Base-by-base conservation (phyloP, 2,888 invertebrate species). In the Lucinisca nassula region DNA sequence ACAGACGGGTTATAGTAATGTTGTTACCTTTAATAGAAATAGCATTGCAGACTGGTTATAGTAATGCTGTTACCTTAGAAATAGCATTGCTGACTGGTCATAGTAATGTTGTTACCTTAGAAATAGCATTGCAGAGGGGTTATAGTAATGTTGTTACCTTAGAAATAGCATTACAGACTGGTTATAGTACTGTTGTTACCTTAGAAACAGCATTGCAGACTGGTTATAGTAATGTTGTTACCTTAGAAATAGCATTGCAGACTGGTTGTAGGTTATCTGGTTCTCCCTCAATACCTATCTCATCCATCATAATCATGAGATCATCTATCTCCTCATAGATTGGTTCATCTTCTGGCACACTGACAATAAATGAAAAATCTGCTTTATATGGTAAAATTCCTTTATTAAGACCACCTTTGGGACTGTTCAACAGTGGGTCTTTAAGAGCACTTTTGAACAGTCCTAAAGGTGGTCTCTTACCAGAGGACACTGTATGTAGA, bases 301-400 rank as follows among this genome's bases (percentile, higher is more conserved):
- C 81, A 45, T 86, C 84, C 51, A 87, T 38, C 30, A 88, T 58
- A 0, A 85, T 45, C 61, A 86, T 87, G 3, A 92, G 73, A 77
- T 88, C 88, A 45, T 92, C 92, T 17, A 93, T 93, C 78, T 94
- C 94, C 74, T 93, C 94, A 92, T 94, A 94, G 72, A 94, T 93
- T 21, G 94, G 93, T 76, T 94, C 94, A 30, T 92, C 92, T 30
- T 84, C 87, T 55, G 79, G 81, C 58, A 81, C 32, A 45, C 85
- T 85, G 58, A 51, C 45, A n/a, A n/a, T n/a, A n/a, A n/a, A n/a
- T n/a, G n/a, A n/a, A n/a, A n/a, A n/a, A n/a, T n/a, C n/a, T n/a
- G n/a, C n/a, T n/a, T n/a, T n/a, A n/a, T n/a, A n/a, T n/a, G n/a
- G n/a, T n/a, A n/a, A n/a, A n/a, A n/a, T n/a, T n/a, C n/a, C n/a